These are phyloP conservation scores for Syngnathoides biaculeatus DNA, from an alignment of 2,113 vertebrate species.

Conservation along the genomic window DNA sequence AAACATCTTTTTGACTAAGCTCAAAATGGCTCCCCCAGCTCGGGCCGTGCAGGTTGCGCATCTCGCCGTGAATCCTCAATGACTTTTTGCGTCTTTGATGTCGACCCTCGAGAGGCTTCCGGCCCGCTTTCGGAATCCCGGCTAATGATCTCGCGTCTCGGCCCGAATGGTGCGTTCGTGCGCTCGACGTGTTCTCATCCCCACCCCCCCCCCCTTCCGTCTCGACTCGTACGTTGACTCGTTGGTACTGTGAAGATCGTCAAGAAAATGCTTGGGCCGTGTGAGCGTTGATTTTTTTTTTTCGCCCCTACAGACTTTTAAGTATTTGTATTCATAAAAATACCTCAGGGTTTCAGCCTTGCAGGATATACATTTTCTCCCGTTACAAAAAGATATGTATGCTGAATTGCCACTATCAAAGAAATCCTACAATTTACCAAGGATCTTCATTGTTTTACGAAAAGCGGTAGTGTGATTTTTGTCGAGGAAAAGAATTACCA, in stretches of 20 bases:
- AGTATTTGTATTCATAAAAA: no score
- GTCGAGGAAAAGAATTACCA: no score
- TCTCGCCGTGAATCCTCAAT: constrained; percentile 34
- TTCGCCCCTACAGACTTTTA: no score
- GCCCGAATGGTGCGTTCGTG: constrained; percentile 57
- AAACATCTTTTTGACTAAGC: constrained; percentile 19
- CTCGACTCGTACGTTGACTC: constrained; percentile 12
- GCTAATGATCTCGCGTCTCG: constrained; percentile 60
- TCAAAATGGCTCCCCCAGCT: constrained; percentile 17
- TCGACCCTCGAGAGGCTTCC: constrained; percentile 56
- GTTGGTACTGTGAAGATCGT: not conserved
- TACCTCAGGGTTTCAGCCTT: no score
- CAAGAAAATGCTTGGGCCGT: not conserved
- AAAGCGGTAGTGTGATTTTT: no score
- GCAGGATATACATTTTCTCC: no score
- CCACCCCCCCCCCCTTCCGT: constrained; percentile 23
- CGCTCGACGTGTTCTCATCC: constrained; percentile 42
- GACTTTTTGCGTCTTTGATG: constrained; percentile 60
- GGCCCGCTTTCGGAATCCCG: constrained; percentile 50
- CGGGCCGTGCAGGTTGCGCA: constrained; percentile 15
- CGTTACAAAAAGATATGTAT: no score
- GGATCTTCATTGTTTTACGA: no score
- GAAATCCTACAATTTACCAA: no score
- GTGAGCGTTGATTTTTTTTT: no score
- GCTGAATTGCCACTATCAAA: no score